These are phyloP conservation scores for Poicephalus gulielmi DNA, from an alignment of 2,113 vertebrate species.

Conservation along the genomic window DNA sequence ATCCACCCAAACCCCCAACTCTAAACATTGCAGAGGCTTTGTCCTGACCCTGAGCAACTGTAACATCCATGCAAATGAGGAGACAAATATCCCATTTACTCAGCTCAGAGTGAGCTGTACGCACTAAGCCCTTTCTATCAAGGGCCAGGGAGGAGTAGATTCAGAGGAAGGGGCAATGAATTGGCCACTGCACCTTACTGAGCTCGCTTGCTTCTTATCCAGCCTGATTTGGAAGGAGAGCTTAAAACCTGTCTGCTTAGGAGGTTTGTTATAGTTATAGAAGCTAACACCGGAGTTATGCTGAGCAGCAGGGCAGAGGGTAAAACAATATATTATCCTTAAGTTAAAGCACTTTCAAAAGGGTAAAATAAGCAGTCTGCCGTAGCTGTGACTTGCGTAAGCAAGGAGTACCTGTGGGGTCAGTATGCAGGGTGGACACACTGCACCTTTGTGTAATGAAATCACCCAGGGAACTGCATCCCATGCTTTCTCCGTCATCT, in stretches of 20 bases:
- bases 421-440: rapidly evolving
- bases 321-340: conserved; percentile 29
- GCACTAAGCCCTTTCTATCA: not conserved
- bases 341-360: not conserved
- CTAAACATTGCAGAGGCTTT: not conserved
- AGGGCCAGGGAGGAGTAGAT: not conserved
- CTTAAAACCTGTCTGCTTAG: conserved; percentile 4
- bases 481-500: not conserved
- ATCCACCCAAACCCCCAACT: not conserved
- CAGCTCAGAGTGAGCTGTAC: not conserved
- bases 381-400: not conserved
- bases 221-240: conserved; percentile 7
- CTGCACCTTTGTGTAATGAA: not conserved
- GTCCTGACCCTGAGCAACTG: not conserved
- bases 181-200: not conserved
- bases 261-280: conserved; percentile 32
- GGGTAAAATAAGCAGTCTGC: not conserved
- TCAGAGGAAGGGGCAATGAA: not conserved
- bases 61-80: not conserved
- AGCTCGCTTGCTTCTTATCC: not conserved
- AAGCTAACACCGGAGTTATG: not conserved
- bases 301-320: conserved; percentile 24
- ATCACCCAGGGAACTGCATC: not conserved
- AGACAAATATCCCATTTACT: not conserved
- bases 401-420: not conserved